phyloP scores from a whole-genome alignment of 2,888 invertebrate species.

The Agrotis ipsilon region DNA sequence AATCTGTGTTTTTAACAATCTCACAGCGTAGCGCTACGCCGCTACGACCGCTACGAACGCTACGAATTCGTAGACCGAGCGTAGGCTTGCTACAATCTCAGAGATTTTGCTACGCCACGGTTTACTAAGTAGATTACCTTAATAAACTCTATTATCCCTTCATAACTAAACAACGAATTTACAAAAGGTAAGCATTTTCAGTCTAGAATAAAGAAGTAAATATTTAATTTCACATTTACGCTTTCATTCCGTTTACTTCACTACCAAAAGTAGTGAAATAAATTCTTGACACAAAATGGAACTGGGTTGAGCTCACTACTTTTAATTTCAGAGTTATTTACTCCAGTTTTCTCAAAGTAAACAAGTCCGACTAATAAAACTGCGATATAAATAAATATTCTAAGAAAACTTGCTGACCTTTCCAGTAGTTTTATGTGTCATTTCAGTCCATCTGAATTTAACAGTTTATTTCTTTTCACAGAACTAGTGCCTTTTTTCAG shows the following conservation, averaged over 20 bases:
- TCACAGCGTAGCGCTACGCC: slow-evolving; percentile 16
- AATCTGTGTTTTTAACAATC: background rate
- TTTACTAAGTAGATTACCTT: slow-evolving; percentile 24
- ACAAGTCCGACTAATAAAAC: slow-evolving; percentile 9
- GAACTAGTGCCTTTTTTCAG: no score
- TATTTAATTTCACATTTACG: slow-evolving; percentile 13
- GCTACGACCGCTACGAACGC: slow-evolving; percentile 18
- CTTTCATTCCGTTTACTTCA: slow-evolving; percentile 22
- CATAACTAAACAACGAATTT: slow-evolving; percentile 21
- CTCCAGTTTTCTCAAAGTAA: background rate
- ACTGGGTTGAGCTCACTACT: slow-evolving; percentile 17
- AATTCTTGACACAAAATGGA: slow-evolving; percentile 29
- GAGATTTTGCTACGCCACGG: background rate
- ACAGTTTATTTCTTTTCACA: background rate
- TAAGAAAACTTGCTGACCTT: slow-evolving; percentile 4
- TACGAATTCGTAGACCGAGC: slow-evolving; percentile 26
- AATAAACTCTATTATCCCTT: slow-evolving; percentile 28
- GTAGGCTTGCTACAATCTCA: slow-evolving; percentile 39
- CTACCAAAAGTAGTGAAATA: slow-evolving; percentile 19
- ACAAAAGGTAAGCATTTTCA: slow-evolving; percentile 27
- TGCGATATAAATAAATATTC: slow-evolving; percentile 10
- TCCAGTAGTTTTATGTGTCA: background rate
- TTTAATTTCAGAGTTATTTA: slow-evolving; percentile 14
- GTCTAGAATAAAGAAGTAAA: slow-evolving; percentile 32
- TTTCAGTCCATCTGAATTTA: background rate